Percentiles rank a stretch among this genome's conserved stretches.
Conservation (phyloP, 1,140 invertebrate species). For the Aphelinus certus region DNA sequence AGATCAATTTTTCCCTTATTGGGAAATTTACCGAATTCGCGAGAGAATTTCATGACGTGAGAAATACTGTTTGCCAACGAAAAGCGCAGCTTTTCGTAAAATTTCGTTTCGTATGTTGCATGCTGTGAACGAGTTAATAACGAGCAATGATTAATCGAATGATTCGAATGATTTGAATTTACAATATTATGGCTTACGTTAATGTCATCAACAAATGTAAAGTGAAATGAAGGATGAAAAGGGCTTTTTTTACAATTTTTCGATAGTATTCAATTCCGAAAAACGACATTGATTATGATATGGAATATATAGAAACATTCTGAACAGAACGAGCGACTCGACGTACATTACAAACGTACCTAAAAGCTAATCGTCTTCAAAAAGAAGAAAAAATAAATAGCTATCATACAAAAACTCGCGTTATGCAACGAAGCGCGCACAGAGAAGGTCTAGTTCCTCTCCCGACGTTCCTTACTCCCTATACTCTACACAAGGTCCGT, state of each 20-base stretch:
- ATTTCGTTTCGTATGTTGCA: conserved; percentile 6
- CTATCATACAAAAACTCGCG: conserved; percentile 37
- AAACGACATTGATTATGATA: too few species aligned
- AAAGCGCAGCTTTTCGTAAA: neutral
- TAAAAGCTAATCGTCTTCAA: conserved; percentile 17
- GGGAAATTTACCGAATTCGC: neutral
- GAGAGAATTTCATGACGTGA: neutral
- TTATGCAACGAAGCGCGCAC: conserved; percentile 12
- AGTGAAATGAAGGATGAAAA: too few species aligned
- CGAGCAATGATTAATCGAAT: too few species aligned
- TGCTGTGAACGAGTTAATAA: too few species aligned
- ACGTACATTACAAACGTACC: conserved; percentile 25
- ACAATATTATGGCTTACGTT: too few species aligned
- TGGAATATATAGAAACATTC: neutral
- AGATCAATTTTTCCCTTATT: neutral
- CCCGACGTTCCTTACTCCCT: neutral
- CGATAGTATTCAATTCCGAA: too few species aligned
- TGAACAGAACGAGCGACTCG: conserved; percentile 16
- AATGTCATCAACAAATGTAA: too few species aligned
- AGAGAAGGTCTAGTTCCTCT: neutral
- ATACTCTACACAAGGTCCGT: conserved; percentile 43
- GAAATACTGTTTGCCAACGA: conserved; percentile 13
- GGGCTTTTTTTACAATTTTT: too few species aligned
- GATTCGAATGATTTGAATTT: too few species aligned
- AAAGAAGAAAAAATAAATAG: conserved; percentile 38